Base-by-base conservation (phyloP, 2,113 vertebrate species). In the Andinoacara biseriatus region DNA sequence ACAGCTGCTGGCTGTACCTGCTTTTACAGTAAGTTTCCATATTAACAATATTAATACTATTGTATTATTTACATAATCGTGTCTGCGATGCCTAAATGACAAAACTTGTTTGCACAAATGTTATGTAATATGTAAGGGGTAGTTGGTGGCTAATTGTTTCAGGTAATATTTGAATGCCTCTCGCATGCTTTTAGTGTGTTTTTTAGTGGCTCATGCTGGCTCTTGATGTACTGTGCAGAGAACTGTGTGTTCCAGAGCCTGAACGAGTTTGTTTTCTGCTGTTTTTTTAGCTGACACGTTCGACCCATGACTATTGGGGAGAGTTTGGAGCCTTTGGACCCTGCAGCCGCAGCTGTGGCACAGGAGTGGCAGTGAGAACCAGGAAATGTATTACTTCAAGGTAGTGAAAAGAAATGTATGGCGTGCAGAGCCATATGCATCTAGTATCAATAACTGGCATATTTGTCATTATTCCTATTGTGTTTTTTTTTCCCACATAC, bases 261-360 rank as follows among this genome's bases (percentile, higher is more conserved):
- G 14, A 65, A 35, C 1, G 5, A 46, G 26, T 33, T 24, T 31
- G 29, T 80, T 81, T 10, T 43, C 38, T 54, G 24, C 20, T 35
- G 6, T 33, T 77, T 69, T 65, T 65, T 10, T 74, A 94, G 94
- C 13, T 91, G 17, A 82, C 74, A 33, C 69, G 24, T 26, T 89
- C 94, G 2, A 67, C 43, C 35, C 74, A 87, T 38, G 94, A 95
- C 78, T 85, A 87, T 85, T 96, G 94, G 93, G 93, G 90, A 13
- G 91, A 94, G 61, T 95, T 93, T 59, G 93, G 93, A 56, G 76
- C 92, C 33, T 94, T 90, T 58, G 94, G 95, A 24, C 83, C 92
- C n/a, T 96, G 95, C 89, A 96, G 94, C 46, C 93, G 95, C 14
- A 94, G 92, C 74, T 96, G 95, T 74, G 95, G 95, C 26, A 94